phyloP scores from a whole-genome alignment of 2,888 invertebrate genomes.

The Lasioglossum vierecki region DNA sequence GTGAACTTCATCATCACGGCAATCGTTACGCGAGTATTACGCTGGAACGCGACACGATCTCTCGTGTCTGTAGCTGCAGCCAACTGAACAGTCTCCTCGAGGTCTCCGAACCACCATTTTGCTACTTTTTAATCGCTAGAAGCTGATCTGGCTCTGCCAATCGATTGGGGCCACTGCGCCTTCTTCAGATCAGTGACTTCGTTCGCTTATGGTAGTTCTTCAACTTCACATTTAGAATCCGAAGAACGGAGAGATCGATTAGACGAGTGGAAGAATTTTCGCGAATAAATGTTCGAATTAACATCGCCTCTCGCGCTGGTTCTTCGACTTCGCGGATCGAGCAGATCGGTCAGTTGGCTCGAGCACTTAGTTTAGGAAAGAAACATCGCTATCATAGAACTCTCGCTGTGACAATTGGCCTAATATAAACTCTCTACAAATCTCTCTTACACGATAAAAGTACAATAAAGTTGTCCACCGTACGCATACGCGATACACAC shows the following conservation, averaged over 20 bases:
- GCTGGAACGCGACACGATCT: conserved; percentile 57
- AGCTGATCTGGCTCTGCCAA: not conserved
- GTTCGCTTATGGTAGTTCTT: not conserved
- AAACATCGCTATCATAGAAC: conserved; percentile 58
- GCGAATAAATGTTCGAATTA: not conserved
- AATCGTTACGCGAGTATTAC: conserved; percentile 64
- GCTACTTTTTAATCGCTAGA: not conserved
- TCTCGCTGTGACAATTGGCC: conserved; percentile 62
- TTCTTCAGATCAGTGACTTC: not conserved
- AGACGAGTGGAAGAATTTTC: not conserved
- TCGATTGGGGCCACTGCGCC: not conserved
- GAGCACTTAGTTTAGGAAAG: conserved; percentile 28
- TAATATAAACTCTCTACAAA: conserved; percentile 75
- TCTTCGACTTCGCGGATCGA: not conserved
- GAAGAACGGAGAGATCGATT: not conserved
- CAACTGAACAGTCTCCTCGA: conserved; percentile 11
- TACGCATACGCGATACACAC: conserved; percentile 50
- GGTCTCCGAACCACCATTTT: not conserved
- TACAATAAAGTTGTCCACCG: conserved; percentile 63
- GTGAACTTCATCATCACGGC: conserved; percentile 19
- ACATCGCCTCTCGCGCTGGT: too few species aligned
- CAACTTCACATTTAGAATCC: not conserved
- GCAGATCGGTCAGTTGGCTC: conserved; percentile 19
- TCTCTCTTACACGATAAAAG: conserved; percentile 64
- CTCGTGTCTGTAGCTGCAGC: conserved; percentile 35